Evolutionary conservation across 2,113 vertebrate species (phyloP).

Genomic region (Buteo buteo): DNA sequence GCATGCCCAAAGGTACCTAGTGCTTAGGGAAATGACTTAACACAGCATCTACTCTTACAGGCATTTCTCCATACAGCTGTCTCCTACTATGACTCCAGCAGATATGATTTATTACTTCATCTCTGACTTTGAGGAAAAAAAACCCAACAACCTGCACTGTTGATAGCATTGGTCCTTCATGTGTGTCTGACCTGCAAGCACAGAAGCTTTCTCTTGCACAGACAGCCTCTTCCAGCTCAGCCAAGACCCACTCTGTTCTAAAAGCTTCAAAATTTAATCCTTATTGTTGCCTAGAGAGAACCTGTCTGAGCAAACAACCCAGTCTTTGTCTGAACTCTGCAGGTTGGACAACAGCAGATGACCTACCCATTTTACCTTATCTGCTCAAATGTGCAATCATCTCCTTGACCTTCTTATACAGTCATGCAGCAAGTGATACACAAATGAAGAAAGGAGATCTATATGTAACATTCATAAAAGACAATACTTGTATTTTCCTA

Average conservation of each 20-base stretch:
- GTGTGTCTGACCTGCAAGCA: neutral
- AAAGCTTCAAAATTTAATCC: neutral
- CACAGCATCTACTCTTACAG: neutral
- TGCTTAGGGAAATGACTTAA: neutral
- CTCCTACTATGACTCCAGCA: neutral
- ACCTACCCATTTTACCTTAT: neutral
- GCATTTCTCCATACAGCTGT: neutral
- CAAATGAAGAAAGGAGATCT: neutral
- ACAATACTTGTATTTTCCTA: neutral
- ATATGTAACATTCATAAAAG: neutral
- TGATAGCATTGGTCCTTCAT: neutral
- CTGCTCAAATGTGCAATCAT: neutral
- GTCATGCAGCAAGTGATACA: neutral
- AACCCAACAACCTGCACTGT: neutral
- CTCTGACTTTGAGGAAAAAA: neutral
- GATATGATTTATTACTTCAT: neutral
- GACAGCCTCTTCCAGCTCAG: neutral
- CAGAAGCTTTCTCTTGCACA: neutral
- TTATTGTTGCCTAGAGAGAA: neutral
- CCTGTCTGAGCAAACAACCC: neutral
- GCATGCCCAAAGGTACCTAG: neutral
- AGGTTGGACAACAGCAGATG: neutral
- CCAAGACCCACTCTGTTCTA: neutral
- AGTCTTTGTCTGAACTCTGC: neutral
- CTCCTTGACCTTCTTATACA: neutral